A percentile compares a stretch with the other conserved stretches of the same genome.
phyloP scores from a whole-genome alignment of 2,797 vertebrate genomes.

The Myotis daubentonii region DNA sequence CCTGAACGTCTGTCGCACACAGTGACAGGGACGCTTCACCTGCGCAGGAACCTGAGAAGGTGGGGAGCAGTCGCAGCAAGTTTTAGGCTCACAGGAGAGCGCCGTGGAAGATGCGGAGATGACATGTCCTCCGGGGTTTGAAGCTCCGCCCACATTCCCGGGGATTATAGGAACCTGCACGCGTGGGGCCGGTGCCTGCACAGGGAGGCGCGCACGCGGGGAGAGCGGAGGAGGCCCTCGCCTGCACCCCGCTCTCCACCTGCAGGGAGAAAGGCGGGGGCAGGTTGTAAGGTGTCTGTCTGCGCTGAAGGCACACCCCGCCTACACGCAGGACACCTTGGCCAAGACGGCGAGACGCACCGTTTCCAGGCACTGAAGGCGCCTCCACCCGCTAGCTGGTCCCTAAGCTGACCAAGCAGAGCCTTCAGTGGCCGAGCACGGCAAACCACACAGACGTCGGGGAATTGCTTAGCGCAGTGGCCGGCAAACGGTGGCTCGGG shows the following conservation, averaged over 20 bases:
- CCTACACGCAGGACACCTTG: fast-evolving
- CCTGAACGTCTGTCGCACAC: neutral
- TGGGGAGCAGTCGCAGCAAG: neutral
- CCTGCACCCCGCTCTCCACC: fast-evolving
- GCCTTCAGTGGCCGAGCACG: neutral
- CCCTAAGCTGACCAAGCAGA: neutral
- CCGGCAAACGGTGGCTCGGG: too few species aligned
- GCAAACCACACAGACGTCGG: neutral
- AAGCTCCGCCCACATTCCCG: too few species aligned
- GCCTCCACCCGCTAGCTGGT: neutral
- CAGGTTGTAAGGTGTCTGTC: fast-evolving
- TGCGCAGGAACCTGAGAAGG: neutral
- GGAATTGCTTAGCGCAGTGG: neutral
- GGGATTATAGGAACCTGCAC: fast-evolving
- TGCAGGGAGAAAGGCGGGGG: too few species aligned
- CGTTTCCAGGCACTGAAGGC: neutral
- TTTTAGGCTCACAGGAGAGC: neutral
- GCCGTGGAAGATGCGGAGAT: neutral
- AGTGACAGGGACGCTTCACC: neutral
- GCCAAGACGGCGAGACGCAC: fast-evolving
- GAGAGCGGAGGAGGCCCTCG: neutral
- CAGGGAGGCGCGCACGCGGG: neutral
- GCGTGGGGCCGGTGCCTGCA: fast-evolving
- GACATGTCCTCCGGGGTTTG: neutral
- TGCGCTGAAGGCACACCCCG: fast-evolving